phyloP scores from a whole-genome alignment of 2,888 invertebrate genomes.

The Idaea straminata region DNA sequence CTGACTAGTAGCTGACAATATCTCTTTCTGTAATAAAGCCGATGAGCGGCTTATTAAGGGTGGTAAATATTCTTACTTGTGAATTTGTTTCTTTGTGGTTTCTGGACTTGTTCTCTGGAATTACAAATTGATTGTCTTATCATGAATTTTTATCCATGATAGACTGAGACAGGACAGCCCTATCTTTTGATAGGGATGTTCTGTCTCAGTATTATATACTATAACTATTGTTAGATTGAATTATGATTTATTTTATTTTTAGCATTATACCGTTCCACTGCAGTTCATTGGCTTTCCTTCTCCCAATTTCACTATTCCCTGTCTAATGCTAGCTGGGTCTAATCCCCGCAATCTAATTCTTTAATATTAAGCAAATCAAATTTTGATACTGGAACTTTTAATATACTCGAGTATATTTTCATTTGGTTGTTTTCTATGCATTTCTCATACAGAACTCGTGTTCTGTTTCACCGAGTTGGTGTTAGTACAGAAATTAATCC shows the following conservation, averaged over 20 bases:
- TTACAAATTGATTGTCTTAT: background rate
- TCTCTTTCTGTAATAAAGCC: conserved; percentile 35
- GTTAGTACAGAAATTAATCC: conserved; percentile 47
- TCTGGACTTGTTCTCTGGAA: background rate
- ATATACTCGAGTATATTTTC: background rate
- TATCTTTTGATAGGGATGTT: no score
- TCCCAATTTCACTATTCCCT: no score
- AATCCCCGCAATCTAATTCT: no score
- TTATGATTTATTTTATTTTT: no score
- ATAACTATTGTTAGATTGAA: no score
- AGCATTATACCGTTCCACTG: no score
- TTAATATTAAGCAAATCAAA: no score
- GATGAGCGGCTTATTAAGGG: background rate
- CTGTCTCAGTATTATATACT: no score
- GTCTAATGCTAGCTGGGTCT: no score
- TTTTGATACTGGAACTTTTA: background rate
- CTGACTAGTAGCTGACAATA: conserved; percentile 51
- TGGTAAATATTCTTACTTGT: background rate
- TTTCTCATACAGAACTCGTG: background rate
- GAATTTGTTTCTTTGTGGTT: background rate
- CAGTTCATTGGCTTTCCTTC: no score
- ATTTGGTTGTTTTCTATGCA: background rate
- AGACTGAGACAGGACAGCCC: no score
- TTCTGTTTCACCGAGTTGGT: conserved; percentile 9
- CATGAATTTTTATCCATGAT: no score